Conservation (phyloP, 2,888 invertebrate genomes). For the Cantharis nigra region DNA sequence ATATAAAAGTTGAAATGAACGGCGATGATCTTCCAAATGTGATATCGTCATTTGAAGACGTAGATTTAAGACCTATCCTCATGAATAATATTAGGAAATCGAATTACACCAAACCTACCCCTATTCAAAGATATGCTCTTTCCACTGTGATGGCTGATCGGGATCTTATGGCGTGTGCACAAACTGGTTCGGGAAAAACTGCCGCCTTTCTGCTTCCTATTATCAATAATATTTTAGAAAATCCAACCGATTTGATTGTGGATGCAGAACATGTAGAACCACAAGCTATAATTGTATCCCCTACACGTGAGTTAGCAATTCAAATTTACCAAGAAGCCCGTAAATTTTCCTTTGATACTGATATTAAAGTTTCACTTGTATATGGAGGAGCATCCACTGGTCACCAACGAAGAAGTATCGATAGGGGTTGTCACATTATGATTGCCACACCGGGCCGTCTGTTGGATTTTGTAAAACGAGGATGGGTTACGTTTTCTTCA, state of each 20-base stretch:
- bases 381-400: constrained; percentile 86
- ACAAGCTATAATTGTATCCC: constrained; percentile 83
- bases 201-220: constrained; percentile 94
- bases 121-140: constrained; percentile 90
- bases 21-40: constrained; percentile 70
- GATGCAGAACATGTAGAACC: constrained; percentile 69
- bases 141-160: constrained; percentile 79
- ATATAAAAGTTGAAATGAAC: constrained; percentile 84
- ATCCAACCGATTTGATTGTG: constrained; percentile 59
- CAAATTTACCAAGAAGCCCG: constrained; percentile 87
- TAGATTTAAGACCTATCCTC: constrained; percentile 70
- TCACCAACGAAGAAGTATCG: constrained; percentile 65
- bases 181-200: constrained; percentile 98
- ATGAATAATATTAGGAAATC: constrained; percentile 79
- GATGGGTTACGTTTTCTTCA: constrained; percentile 61
- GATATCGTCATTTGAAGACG: constrained; percentile 71
- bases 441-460: constrained; percentile 77
- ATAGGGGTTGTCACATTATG: constrained; percentile 70
- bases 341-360: constrained; percentile 78
- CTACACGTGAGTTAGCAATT: constrained; percentile 88
- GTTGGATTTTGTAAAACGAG: constrained; percentile 65
- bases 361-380: constrained; percentile 73
- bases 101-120: constrained; percentile 85
- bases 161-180: constrained; percentile 97
- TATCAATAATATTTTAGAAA: constrained; percentile 70